A percentile compares a stretch with the other conserved stretches of the same genome.
Conservation (phyloP, 2,113 vertebrate species). For the Ophiodon elongatus region DNA sequence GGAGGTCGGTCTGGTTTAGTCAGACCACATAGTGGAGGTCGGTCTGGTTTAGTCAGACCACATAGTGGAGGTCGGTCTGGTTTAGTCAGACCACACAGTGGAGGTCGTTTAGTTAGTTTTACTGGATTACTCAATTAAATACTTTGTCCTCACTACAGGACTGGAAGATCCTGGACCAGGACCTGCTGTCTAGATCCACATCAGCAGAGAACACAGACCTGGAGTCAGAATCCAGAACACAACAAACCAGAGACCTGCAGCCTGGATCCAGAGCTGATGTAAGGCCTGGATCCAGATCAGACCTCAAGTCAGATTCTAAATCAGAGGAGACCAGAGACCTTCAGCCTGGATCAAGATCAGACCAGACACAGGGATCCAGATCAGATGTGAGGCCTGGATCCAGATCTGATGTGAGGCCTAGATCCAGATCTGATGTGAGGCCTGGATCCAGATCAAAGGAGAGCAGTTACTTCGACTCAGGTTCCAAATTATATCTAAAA, state of each 20-base stretch:
- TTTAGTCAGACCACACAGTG: too few relatives aligned
- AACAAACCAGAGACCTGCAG: background rate
- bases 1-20: too few relatives aligned
- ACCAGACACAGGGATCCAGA: background rate
- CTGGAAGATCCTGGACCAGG: conserved; percentile 83
- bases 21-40: too few relatives aligned
- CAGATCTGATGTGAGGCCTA: background rate
- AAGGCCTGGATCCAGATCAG: background rate
- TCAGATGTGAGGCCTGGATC: background rate
- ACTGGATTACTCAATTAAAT: background rate
- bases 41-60: too few relatives aligned
- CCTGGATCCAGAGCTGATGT: background rate
- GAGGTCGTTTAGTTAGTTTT: too few relatives aligned
- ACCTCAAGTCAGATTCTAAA: background rate
- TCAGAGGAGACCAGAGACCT: background rate
- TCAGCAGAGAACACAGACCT: background rate
- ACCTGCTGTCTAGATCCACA: too few relatives aligned
- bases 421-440: background rate
- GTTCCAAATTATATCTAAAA: background rate
- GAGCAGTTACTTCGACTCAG: background rate
- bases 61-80: too few relatives aligned
- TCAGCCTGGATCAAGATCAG: background rate
- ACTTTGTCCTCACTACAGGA: conserved; percentile 74
- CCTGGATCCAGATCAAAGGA: background rate
- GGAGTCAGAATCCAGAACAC: background rate